phyloP scores from a whole-genome alignment of 2,797 vertebrate species.

The Rallus crepitans region DNA sequence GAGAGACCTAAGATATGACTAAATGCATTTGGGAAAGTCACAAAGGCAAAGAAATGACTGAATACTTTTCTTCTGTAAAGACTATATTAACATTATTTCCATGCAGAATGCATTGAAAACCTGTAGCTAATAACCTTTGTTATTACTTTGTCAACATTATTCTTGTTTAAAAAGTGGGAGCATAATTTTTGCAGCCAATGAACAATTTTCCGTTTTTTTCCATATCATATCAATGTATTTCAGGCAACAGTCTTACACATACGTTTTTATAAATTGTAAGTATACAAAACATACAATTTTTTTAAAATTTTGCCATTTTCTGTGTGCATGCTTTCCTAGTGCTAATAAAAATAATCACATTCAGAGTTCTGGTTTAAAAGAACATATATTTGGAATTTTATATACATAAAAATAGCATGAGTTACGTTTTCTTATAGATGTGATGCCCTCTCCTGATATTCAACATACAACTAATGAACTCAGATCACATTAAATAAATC shows the following conservation, averaged over 20 bases:
- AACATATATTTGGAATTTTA: neutral
- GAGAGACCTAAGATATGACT: neutral
- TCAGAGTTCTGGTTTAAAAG: neutral
- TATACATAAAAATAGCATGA: neutral
- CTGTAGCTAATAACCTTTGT: neutral
- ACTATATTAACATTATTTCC: neutral
- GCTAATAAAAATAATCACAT: neutral
- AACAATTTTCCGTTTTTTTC: neutral
- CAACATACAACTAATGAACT: neutral
- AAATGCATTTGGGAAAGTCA: neutral
- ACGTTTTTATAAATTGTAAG: neutral
- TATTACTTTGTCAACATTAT: neutral
- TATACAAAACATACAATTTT: neutral
- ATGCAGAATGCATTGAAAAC: neutral
- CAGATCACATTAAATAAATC: neutral
- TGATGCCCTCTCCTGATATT: neutral
- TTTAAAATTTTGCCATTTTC: neutral
- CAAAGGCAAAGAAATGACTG: neutral
- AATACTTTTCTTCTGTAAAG: neutral
- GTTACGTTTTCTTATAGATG: neutral
- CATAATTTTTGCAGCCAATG: neutral
- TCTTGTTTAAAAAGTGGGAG: neutral
- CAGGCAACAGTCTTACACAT: neutral
- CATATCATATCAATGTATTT: neutral
- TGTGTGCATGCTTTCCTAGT: neutral